Evolutionary conservation across 2,888 invertebrate species (phyloP), one percentile per base, ranked within the genome.

Genomic region (Cosmorhoe ocellata): DNA sequence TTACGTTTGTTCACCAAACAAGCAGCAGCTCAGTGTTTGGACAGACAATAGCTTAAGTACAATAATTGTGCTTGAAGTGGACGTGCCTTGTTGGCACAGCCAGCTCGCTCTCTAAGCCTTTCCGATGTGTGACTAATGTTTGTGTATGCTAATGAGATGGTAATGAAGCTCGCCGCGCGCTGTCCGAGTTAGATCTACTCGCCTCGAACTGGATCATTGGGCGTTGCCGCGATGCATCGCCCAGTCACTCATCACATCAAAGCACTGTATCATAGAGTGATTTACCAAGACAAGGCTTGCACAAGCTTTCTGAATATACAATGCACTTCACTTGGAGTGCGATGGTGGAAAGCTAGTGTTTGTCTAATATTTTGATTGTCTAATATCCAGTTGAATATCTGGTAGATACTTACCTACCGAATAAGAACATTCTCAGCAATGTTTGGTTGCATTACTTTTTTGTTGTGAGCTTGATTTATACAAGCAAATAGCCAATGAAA

Each of bases 141-240:
- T 85, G 84, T 58, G 43, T 87, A 90, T 89, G 89, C 63, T 89
- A 87, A 90, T 87, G 77, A 85, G 71, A 88, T 90, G 89, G 74
- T 88, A 89, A 90, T 88, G 75, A 78, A 66, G 65, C 71, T 50
- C 56, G 51, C 59, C 56, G 53, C 49, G 47, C 55, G 51, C 49
- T 49, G 53, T 32, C 48, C 64, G 65, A 69, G 73, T 72, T 72
- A 73, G 76, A 74, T 74, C 74, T 51, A 43, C 57, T 63, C 68
- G 56, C 74, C 76, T 49, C 40, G 48, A 84, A 88, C 84, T 87
- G 78, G 85, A 88, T 87, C 87, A 86, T 76, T 76, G 76, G 69
- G 69, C 71, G 66, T 70, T 68, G 73, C 74, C 64, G 26, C 67
- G 69, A 66, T 68, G 65, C 68, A 61, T 63, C 64, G 61, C 67